phyloP scores from a whole-genome alignment of 2,888 invertebrate species.

The Tyria jacobaeae region DNA sequence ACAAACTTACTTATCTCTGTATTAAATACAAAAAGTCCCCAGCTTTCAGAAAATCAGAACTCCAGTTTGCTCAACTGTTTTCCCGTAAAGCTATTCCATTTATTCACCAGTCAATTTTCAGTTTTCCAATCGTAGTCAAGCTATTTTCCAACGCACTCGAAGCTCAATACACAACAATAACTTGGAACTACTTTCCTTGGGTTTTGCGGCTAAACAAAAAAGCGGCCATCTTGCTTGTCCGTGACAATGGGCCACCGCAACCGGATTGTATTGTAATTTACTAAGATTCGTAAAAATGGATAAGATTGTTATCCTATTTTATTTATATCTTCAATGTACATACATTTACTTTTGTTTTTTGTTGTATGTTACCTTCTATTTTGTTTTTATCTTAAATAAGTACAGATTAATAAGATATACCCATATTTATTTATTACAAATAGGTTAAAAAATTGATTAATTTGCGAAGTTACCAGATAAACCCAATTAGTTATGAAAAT shows the following conservation, averaged over 20 bases:
- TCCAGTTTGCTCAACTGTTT: background rate
- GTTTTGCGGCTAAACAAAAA: slow-evolving; percentile 51
- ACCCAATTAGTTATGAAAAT: too few relatives aligned
- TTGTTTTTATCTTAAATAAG: too few relatives aligned
- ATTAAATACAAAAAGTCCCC: background rate
- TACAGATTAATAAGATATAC: too few relatives aligned
- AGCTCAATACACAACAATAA: slow-evolving; percentile 47
- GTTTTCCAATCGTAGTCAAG: slow-evolving; percentile 21
- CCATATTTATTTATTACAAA: too few relatives aligned
- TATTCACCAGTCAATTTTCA: slow-evolving; percentile 14
- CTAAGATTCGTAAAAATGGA: slow-evolving; percentile 34
- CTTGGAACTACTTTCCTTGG: slow-evolving; percentile 40
- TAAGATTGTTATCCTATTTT: too few relatives aligned
- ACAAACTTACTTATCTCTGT: background rate
- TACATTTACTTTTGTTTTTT: too few relatives aligned
- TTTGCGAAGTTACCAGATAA: too few relatives aligned
- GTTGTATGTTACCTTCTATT: too few relatives aligned
- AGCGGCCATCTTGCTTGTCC: slow-evolving; percentile 49
- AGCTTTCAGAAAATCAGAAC: background rate
- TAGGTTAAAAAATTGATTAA: too few relatives aligned
- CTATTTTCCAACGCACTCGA: slow-evolving; percentile 32
- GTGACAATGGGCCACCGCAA: slow-evolving; percentile 52
- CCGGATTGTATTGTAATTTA: slow-evolving; percentile 35
- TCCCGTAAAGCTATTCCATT: slow-evolving; percentile 4
- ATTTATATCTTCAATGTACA: too few relatives aligned